Base-by-base conservation (phyloP, 1,140 invertebrate genomes). In the Melipona quadrifasciata region DNA sequence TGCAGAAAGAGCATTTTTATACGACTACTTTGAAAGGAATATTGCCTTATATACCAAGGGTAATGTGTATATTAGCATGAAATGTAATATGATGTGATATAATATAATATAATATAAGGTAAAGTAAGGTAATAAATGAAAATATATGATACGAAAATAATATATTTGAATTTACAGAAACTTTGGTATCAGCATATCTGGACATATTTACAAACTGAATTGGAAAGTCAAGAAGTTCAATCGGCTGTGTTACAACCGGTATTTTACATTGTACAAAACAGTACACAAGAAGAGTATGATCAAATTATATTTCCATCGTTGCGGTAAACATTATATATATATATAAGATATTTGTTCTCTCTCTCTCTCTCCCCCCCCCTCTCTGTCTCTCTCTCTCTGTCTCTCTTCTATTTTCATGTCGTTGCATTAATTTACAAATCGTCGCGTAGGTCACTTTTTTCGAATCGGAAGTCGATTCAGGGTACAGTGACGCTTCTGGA, bases 171-270 rank as follows among this genome's bases (percentile, higher is more conserved):
- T 82, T 95, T 95, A 65, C 95, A 99, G 98, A 99, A 99, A 98
- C 95, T 99, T 27, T 98, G 98, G 96, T 99, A 98, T 95, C 97
- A 98, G 93, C 98, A 98, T 93, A 97, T 99, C 51, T 98, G 99
- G 97, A 98, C 98, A 31, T 97, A 97, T 91, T 95, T 99, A 72
- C 96, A 98, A 91, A 95, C 96, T 75, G 98, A 99, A 94, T 96
- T 99, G 93, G 96, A 97, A 91, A 97, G 96, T 57, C 96, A 97
- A 77, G 98, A 99, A 92, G 97, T 98, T 24, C 95, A 99, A 73
- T 97, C 98, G 1, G 97, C 98, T 1, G 98, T 98, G 10, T 95
- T 99, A 55, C 97, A 98, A 90, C 98, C 98, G 0, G 96, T 99
- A 78, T 95, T 99, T 72, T 97, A 97, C 92, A 96, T 99, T 82